Evolutionary conservation across 2,888 invertebrate genomes (phyloP).

Genomic region (Buathra laborator): DNA sequence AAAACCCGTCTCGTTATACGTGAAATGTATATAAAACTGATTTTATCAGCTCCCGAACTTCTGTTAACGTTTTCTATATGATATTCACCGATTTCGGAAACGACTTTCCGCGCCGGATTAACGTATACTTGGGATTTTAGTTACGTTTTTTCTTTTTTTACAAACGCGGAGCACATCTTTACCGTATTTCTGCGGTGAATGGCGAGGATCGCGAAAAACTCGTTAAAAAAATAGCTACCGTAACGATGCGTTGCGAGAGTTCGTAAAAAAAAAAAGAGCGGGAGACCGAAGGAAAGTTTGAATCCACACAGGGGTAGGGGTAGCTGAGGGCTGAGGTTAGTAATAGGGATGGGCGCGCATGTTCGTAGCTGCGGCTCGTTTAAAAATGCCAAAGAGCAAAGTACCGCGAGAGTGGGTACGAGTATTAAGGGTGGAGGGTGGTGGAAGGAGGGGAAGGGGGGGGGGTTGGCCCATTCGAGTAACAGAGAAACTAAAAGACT

Average conservation of each 20-base stretch:
- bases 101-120: neutral
- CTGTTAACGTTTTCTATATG: neutral
- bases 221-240: slow-evolving; percentile 68
- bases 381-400: slow-evolving; percentile 69
- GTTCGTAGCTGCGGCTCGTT: slow-evolving; percentile 49
- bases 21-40: slow-evolving; percentile 8
- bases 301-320: slow-evolving; percentile 44
- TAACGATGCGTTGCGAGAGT: slow-evolving; percentile 64
- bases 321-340: neutral
- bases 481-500: slow-evolving; percentile 10
- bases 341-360: slow-evolving; percentile 25
- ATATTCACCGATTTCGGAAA: neutral
- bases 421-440: slow-evolving; percentile 47
- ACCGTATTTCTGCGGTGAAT: slow-evolving; percentile 47
- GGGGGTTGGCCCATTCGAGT: neutral
- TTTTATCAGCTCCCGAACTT: neutral
- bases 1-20: slow-evolving; percentile 3
- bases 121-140: neutral
- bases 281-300: slow-evolving; percentile 51
- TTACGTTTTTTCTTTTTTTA: slow-evolving; percentile 7
- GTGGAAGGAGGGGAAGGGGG: slow-evolving; percentile 6
- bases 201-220: slow-evolving; percentile 31
- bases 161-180: slow-evolving; percentile 29
- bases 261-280: slow-evolving; percentile 37
- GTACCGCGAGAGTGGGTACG: slow-evolving; percentile 62